These are phyloP conservation scores for Triplophysa dalaica DNA, from an alignment of 2,113 vertebrate genomes.

Conservation along the genomic window DNA sequence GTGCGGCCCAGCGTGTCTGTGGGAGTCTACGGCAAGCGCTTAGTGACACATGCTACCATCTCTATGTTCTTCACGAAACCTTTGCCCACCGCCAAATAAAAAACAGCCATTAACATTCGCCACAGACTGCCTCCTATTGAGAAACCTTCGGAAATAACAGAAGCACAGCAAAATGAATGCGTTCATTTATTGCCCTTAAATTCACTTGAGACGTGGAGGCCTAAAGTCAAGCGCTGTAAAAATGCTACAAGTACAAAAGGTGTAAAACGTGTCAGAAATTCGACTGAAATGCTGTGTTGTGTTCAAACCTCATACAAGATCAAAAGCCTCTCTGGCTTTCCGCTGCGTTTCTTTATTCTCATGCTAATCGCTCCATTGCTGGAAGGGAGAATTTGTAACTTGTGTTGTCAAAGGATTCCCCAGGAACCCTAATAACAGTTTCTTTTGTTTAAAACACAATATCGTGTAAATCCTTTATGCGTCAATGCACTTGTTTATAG, in stretches of 20 bases:
- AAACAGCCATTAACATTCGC: constrained; percentile 50
- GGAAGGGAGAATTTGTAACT: background rate
- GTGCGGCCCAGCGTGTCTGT: constrained; percentile 52
- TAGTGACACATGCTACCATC: constrained; percentile 43
- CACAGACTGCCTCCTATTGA: constrained; percentile 53
- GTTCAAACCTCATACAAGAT: background rate
- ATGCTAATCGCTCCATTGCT: background rate
- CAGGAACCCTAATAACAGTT: constrained; percentile 32
- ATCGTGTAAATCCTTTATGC: background rate
- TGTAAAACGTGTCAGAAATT: constrained; percentile 22
- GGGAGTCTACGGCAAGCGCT: constrained; percentile 55
- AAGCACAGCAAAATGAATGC: constrained; percentile 51
- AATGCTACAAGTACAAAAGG: constrained; percentile 53
- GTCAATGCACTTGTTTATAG: constrained; percentile 8
- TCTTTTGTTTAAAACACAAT: background rate
- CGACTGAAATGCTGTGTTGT: background rate
- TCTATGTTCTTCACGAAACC: constrained; percentile 51
- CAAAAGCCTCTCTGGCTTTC: background rate
- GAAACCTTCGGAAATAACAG: constrained; percentile 30
- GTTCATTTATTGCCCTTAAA: constrained; percentile 53
- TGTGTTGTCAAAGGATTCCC: background rate
- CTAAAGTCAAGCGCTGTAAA: constrained; percentile 52
- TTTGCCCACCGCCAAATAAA: constrained; percentile 50
- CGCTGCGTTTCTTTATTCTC: background rate
- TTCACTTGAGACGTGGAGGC: constrained; percentile 39